Base-by-base conservation (phyloP, 2,797 vertebrate genomes). In the Hirundo rustica region DNA sequence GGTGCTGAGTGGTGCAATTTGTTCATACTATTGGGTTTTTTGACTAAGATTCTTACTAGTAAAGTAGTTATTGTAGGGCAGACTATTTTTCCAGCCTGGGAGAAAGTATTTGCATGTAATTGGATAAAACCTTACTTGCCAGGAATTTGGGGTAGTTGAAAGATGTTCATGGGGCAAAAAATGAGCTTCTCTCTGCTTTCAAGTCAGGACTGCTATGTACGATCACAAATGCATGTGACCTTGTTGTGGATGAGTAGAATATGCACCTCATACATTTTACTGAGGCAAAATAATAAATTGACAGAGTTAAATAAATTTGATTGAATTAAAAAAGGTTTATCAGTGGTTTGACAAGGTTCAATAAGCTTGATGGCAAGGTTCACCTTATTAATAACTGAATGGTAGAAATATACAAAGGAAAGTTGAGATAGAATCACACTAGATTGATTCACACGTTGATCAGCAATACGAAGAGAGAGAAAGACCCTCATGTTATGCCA, bases 171-270 rank as follows among this genome's bases (percentile, higher is more conserved):
- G 12, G 40, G 21, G 36, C 54, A 75, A 30, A 5, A 71, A 45
- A 17, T 25, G 30, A 71, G 20, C 19, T 71, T 40, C 22, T 74
- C 21, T 70, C 7, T 72, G 71, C n/a, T 81, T 70, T 78, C 20
- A 53, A 36, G 26, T 51, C 45, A 77, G 30, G 45, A 77, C 25
- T 42, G 15, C 44, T 48, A 0, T 29, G 25, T 71, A 13, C 1
- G 3, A 1, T 79, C 48, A 77, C 53, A 65, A 61, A 78, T 10
- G 4, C 1, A 1, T 47, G 36, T 0, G 3, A 36, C n/a, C 9
- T 62, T 71, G 2, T 72, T 73, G 2, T 42, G 19, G 16, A 10
- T 51, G 45, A 64, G 30, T 50, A n/a, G 34, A 86, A 26, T 42
- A 54, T 40, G 11, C 30, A 48, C 9, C 30, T 70, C 30, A 42